These are phyloP conservation scores for Netta rufina DNA, from an alignment of 2,797 vertebrate species.

Conservation along the genomic window DNA sequence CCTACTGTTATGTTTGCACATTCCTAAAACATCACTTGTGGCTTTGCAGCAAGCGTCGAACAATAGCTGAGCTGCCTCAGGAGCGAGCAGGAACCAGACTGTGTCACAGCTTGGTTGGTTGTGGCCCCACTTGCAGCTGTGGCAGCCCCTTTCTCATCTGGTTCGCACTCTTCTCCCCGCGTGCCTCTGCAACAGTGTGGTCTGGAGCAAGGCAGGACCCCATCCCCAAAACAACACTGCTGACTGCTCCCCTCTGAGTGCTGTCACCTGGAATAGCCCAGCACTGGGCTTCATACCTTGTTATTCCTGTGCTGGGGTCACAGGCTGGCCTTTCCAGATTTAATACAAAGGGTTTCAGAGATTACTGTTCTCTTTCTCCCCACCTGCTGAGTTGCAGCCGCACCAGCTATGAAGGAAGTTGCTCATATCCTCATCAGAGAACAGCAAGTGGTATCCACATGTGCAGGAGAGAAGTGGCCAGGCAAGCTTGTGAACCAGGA, in stretches of 20 bases:
- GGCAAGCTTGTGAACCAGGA: not conserved
- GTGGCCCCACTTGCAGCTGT: conserved; percentile 44
- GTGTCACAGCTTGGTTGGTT: conserved; percentile 47
- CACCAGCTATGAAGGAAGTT: conserved; percentile 52
- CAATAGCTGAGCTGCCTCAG: conserved; percentile 66
- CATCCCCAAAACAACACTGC: accelerated
- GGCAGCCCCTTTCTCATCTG: conserved; percentile 44
- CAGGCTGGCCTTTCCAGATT: conserved; percentile 34
- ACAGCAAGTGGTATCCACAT: conserved; percentile 61
- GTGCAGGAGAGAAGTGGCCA: not conserved
- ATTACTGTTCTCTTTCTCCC: conserved; percentile 41
- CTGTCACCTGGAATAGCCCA: conserved; percentile 11
- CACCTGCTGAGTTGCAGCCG: conserved; percentile 52
- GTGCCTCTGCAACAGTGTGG: accelerated
- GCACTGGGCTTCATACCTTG: not conserved
- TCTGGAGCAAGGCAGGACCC: not conserved
- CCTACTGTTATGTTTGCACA: conserved; percentile 68
- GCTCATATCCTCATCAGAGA: conserved; percentile 57
- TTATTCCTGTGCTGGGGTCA: conserved; percentile 15
- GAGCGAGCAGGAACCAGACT: conserved; percentile 52
- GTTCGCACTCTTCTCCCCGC: not conserved
- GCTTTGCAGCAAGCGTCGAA: conserved; percentile 61
- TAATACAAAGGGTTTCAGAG: conserved; percentile 45
- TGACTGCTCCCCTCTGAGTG: not conserved
- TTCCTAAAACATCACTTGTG: conserved; percentile 68